A percentile compares a stretch with the other conserved stretches of the same genome.
Conservation (phyloP, 2,888 invertebrate genomes). For the Agriotes lineatus region DNA sequence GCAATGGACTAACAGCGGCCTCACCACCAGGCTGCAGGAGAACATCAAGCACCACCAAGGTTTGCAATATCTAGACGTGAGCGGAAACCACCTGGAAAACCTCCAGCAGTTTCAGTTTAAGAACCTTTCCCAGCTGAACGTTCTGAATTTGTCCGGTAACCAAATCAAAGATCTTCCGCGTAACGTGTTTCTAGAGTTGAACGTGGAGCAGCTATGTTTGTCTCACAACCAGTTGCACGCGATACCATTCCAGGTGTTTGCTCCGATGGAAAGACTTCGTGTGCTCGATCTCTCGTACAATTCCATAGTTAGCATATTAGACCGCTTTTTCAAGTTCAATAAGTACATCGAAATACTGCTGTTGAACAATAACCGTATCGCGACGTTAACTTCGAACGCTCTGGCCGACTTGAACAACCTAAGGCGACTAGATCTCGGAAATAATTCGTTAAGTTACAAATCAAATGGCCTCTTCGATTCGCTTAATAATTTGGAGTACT, state of each 20-base stretch:
- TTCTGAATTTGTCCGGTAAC: slow-evolving; percentile 81
- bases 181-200: slow-evolving; percentile 72
- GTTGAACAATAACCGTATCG: slow-evolving; percentile 78
- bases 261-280: slow-evolving; percentile 73
- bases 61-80: slow-evolving; percentile 69
- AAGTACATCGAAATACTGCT: slow-evolving; percentile 73
- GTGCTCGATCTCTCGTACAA: slow-evolving; percentile 82
- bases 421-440: slow-evolving; percentile 74
- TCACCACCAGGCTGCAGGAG: slow-evolving; percentile 51
- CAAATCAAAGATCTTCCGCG: slow-evolving; percentile 75
- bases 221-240: slow-evolving; percentile 78
- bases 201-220: slow-evolving; percentile 75
- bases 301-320: slow-evolving; percentile 77
- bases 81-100: slow-evolving; percentile 73
- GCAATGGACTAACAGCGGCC: slow-evolving; percentile 71
- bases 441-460: slow-evolving; percentile 75
- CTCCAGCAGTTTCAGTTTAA: slow-evolving; percentile 69
- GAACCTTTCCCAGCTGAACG: slow-evolving; percentile 71
- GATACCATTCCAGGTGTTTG: slow-evolving; percentile 83
- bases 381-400: slow-evolving; percentile 78
- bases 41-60: slow-evolving; percentile 50
- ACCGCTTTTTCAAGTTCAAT: slow-evolving; percentile 84
- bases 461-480: slow-evolving; percentile 79
- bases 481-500: slow-evolving; percentile 71
- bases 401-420: slow-evolving; percentile 81